These are phyloP conservation scores for Sebastes wilsoni DNA, from an alignment of 2,797 vertebrate species.

Conservation along the genomic window DNA sequence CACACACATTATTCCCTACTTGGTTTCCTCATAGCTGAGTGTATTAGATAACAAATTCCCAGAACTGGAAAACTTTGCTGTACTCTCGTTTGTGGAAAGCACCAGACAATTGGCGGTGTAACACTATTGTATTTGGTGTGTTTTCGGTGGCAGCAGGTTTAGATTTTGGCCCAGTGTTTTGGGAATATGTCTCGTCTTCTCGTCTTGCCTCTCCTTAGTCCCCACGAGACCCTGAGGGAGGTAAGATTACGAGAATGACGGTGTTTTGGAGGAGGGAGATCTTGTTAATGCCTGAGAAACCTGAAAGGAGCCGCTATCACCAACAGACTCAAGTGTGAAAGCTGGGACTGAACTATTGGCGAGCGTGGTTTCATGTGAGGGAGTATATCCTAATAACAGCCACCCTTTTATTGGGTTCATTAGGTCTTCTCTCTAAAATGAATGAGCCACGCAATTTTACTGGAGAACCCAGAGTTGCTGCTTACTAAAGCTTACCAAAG, in stretches of 20 bases:
- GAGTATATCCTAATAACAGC: background rate
- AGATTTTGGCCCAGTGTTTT: conserved; percentile 15
- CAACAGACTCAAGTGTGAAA: background rate
- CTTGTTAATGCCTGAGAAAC: background rate
- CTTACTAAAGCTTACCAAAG: no score
- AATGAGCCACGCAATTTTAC: background rate
- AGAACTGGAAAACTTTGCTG: conserved; percentile 11
- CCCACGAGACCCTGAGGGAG: conserved; percentile 4
- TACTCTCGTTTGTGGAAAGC: background rate
- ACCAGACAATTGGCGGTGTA: conserved; percentile 12
- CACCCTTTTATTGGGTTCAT: background rate
- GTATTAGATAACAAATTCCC: conserved; percentile 39
- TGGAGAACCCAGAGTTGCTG: no score
- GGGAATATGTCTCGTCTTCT: conserved; percentile 8
- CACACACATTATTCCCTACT: background rate
- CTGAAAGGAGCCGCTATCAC: background rate
- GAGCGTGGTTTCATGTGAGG: background rate
- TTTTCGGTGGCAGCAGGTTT: conserved; percentile 17
- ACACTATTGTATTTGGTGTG: conserved; percentile 23
- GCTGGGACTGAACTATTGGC: background rate
- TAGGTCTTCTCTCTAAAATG: background rate
- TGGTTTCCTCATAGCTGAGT: conserved; percentile 4
- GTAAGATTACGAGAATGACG: conserved; percentile 8
- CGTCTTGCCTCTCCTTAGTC: conserved; percentile 16
- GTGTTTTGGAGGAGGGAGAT: background rate